Evolutionary conservation across 1,140 invertebrate species (phyloP).

Genomic region (Galendromus occidentalis): DNA sequence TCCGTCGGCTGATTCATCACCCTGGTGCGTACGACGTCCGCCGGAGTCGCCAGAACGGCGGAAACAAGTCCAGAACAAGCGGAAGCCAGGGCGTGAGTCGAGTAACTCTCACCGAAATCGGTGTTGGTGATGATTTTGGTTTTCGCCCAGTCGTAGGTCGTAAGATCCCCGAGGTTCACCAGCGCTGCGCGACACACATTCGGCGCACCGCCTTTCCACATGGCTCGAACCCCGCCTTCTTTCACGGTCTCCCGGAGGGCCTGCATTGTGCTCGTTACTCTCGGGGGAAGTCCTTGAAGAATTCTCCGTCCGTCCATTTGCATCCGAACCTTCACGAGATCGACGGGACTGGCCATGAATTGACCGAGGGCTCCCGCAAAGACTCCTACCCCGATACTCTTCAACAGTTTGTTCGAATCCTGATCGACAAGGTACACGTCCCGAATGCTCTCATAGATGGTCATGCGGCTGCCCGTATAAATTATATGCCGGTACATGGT

Average conservation of each 20-base stretch:
- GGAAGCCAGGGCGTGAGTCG: conserved; percentile 53
- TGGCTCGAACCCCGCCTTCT: conserved; percentile 50
- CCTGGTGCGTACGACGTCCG: conserved; percentile 75
- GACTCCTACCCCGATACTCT: conserved; percentile 36
- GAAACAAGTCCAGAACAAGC: conserved; percentile 60
- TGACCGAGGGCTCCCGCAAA: conserved; percentile 59
- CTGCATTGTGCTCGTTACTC: conserved; percentile 48
- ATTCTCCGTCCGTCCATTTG: conserved; percentile 68
- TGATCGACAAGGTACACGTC: conserved; percentile 19
- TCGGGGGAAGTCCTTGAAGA: conserved; percentile 51
- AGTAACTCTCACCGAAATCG: conserved; percentile 48
- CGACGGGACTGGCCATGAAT: conserved; percentile 66
- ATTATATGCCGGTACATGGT: conserved; percentile 63
- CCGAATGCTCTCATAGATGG: conserved; percentile 33
- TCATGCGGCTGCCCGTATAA: conserved; percentile 37
- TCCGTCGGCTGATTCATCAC: conserved; percentile 83
- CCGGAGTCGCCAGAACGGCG: conserved; percentile 65
- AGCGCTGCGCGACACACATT: conserved; percentile 63
- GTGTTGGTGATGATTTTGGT: conserved; percentile 52
- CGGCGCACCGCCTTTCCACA: conserved; percentile 73
- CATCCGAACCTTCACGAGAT: conserved; percentile 77
- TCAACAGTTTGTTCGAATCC: not conserved
- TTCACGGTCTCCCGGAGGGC: conserved; percentile 51
- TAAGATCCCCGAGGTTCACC: conserved; percentile 51
- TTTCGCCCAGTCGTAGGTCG: conserved; percentile 73